Base-by-base conservation (phyloP, 2,797 vertebrate species). In the Phyllotis vaccarum region DNA sequence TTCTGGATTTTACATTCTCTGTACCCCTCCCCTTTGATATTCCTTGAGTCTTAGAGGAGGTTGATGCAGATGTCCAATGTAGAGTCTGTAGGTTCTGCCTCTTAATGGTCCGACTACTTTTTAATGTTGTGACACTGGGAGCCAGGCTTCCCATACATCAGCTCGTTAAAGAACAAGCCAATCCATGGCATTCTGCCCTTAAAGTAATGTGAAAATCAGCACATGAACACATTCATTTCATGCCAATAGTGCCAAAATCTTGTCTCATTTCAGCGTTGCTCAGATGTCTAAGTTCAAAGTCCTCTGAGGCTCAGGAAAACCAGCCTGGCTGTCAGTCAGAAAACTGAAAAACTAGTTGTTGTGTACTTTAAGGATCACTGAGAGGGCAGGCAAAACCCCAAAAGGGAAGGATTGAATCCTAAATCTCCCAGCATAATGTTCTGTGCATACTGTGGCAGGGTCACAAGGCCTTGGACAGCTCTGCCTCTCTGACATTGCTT, bases 61-160 rank as follows among this genome's bases (percentile, higher is more conserved):
- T 46, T 10, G 6, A 46, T 29, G 27, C 74, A 16, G 43, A 46
- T 75, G 74, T 49, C 74, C 27, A 49, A 17, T 17, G 31, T 49
- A 49, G 43, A 17, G 14, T 9, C 75, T 49, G 5, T 52, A 52
- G 7, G 29, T 34, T 78, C 16, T 78, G 7, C 49, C 7, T 31
- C 3, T 34, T 52, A 52, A 5, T 52, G 46, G 46, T 52, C 29
- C 29, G 3, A 78, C 75, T 21, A 34, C 8, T 34, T 52, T 29
- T 52, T 78, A 52, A 34, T 29, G 34, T 34, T 52, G 75, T 3
- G 8, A 52, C 6, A 11, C 29, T 11, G 2, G 29, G 29, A 78
- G 1, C 4, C 0, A 34, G 75, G 27, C 3, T 78, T 34, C 9
- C 8, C 9, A 52, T 2, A 78, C 16, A 5, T 34, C 3, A 29